Conservation (phyloP, 2,888 invertebrate genomes). For the Platerodrilus igneus region DNA sequence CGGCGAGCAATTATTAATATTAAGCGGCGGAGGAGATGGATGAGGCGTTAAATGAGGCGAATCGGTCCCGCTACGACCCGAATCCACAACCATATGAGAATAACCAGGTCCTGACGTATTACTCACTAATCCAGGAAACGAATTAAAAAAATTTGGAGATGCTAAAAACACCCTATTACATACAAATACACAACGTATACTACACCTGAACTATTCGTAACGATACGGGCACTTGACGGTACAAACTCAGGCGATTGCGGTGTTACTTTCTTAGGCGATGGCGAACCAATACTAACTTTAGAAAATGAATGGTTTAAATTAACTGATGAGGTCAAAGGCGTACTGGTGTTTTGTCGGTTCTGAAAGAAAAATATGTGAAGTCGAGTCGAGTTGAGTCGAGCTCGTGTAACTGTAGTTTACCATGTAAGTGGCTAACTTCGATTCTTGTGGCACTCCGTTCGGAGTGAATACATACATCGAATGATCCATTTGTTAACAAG, state of each 20-base stretch:
- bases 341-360: constrained; percentile 39
- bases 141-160: constrained; percentile 46
- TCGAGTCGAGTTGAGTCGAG: too few species aligned
- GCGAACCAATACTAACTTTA: constrained; percentile 39
- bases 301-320: constrained; percentile 39
- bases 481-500: constrained; percentile 81
- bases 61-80: constrained; percentile 40
- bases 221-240: constrained; percentile 43
- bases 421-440: constrained; percentile 81
- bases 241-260: constrained; percentile 54
- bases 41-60: constrained; percentile 52
- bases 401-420: too few species aligned
- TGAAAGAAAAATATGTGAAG: constrained; percentile 27
- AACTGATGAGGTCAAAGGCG: constrained; percentile 36
- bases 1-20: constrained; percentile 45
- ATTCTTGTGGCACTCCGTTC: constrained; percentile 76
- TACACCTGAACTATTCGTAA: constrained; percentile 31
- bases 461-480: constrained; percentile 66
- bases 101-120: constrained; percentile 32
- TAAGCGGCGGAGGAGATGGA: constrained; percentile 47
- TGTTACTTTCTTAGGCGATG: constrained; percentile 49
- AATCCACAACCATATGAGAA: constrained; percentile 37
- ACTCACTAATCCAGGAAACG: constrained; percentile 39
- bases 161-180: constrained; percentile 21
- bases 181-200: not conserved